Base-by-base conservation (phyloP, 2,888 invertebrate species). In the Scaptomyza caliginosa region DNA sequence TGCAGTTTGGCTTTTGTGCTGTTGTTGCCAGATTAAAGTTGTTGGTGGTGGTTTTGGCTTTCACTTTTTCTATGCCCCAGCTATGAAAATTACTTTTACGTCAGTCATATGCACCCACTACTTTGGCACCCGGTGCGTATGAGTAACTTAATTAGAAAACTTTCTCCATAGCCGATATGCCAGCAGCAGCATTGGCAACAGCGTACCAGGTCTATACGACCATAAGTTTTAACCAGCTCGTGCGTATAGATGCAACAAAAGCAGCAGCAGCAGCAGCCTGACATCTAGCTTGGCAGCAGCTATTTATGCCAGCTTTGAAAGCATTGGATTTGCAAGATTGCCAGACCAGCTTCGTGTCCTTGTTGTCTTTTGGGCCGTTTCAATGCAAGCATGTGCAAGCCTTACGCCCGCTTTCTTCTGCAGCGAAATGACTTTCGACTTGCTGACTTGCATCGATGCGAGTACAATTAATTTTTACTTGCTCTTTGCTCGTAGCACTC, bases 141-240 rank as follows among this genome's bases (percentile, higher is more conserved):
- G 84, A 76, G 88, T 83, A 82, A 88, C 88, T 86, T 83, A 83
- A 83, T 83, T 83, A 83, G 86, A 83, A 83, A 83, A 83, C 76
- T 86, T 83, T 82, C 26, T 56, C 74, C 77, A 63, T 80, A 63
- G 66, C 70, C 77, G 40, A 80, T 77, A 69, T 40, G 70, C 50
- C 54, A 38, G 50, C 45, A 40, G 26, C 49, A 55, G 51, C 48
- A 39, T 2, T 24, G 23, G 42, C 42, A 43, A 4, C 59, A 56
- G 40, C 52, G 36, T 24, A 56, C 7, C 30, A 19, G 11, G 24
- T 36, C 49, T 11, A 32, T 19, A 50, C 16, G 34, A 40, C 40
- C 58, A 63, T 66, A 63, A 65, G 76, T 75, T 83, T 78, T 42
- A 79, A 69, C 50, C 71, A 60, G 59, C 57, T 67, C 67, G 50